These are phyloP conservation scores for Semnornis frantzii DNA, from an alignment of 2,113 vertebrate species.

Conservation along the genomic window DNA sequence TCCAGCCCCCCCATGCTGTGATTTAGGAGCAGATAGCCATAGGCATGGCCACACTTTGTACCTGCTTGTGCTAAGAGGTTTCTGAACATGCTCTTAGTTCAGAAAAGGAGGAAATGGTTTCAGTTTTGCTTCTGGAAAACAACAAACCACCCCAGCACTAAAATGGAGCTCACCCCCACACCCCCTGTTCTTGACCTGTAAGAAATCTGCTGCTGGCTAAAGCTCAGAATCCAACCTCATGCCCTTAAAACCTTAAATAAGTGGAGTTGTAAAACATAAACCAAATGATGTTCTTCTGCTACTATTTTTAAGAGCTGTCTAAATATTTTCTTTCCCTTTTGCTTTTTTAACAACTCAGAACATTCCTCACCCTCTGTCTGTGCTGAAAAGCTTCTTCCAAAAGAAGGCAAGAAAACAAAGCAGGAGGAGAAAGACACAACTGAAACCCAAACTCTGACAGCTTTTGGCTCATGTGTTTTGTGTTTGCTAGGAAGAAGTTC, in stretches of 20 bases:
- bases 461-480: not conserved
- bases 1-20: too few relatives aligned
- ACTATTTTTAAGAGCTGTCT: slow-evolving; percentile 49
- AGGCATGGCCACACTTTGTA: not conserved
- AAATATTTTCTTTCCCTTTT: slow-evolving; percentile 27
- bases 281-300: not conserved
- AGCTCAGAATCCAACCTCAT: not conserved
- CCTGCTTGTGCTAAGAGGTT: not conserved
- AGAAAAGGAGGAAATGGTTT: not conserved
- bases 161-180: too few relatives aligned
- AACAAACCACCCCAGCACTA: not conserved
- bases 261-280: slow-evolving; percentile 9
- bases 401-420: not conserved
- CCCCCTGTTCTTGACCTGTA: not conserved
- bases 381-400: not conserved
- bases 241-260: not conserved
- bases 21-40: too few relatives aligned
- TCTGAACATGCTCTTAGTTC: not conserved
- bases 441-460: not conserved
- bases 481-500: not conserved
- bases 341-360: not conserved
- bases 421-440: not conserved
- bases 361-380: slow-evolving; percentile 6
- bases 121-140: not conserved
- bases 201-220: not conserved